Percentiles rank a stretch among this genome's conserved stretches.
Evolutionary conservation across 2,888 invertebrate genomes (phyloP).

Genomic region (Choristoneura rosaceana): DNA sequence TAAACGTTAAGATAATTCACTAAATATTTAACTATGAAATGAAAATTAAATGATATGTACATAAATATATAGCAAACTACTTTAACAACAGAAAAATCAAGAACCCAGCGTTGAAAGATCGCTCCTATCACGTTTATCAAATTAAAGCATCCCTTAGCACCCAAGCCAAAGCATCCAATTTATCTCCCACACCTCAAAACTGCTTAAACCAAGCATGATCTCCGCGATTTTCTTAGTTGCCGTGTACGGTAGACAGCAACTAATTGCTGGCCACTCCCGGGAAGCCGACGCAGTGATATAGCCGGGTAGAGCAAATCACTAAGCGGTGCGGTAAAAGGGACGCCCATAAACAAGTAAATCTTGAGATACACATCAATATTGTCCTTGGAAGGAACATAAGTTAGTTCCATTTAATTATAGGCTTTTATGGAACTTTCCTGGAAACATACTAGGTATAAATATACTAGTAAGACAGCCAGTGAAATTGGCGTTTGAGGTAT

Average conservation of each 20-base stretch:
- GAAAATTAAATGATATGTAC: no score
- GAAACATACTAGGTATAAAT: no score
- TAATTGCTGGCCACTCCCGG: slow-evolving; percentile 46
- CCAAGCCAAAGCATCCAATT: slow-evolving; percentile 11
- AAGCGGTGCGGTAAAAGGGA: slow-evolving; percentile 52
- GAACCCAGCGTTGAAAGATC: neutral
- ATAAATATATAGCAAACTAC: no score
- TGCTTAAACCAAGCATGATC: slow-evolving; percentile 21
- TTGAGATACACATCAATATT: slow-evolving; percentile 43
- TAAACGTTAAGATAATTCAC: no score
- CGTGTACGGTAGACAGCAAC: slow-evolving; percentile 33
- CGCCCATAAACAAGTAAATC: slow-evolving; percentile 46
- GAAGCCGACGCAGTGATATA: slow-evolving; percentile 44
- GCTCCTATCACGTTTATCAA: neutral
- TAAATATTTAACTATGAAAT: no score
- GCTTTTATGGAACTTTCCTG: neutral
- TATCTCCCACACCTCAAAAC: slow-evolving; percentile 21
- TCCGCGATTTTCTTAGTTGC: slow-evolving; percentile 33
- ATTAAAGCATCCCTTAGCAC: neutral
- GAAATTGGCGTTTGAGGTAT: no score
- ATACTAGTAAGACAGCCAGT: no score
- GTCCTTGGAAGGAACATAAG: slow-evolving; percentile 29
- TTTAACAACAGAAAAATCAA: no score
- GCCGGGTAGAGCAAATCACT: slow-evolving; percentile 47
- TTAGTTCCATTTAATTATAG: slow-evolving; percentile 3